Evolutionary conservation across 1,140 invertebrate species (phyloP), one percentile per base, ranked within the genome.

Genomic region (Ruditapes philippinarum): DNA sequence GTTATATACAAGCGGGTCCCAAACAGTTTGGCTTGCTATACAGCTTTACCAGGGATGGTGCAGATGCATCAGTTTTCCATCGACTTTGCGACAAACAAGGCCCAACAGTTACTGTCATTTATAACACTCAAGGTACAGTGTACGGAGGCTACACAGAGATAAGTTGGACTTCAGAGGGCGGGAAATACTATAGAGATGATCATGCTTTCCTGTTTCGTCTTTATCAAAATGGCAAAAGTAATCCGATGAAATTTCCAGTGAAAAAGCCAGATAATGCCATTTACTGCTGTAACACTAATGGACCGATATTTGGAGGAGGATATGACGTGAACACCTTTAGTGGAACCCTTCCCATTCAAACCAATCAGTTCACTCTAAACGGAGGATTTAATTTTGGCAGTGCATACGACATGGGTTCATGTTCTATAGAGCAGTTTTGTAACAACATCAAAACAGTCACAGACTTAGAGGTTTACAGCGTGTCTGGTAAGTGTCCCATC

Each of bases 51-150:
- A 60, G 54, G 42, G 88, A 92, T 60, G 91, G 91, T 0, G 89
- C 83, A 51, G 60, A 31, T 49, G 33, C 85, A 19, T 17, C 31
- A 31, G 84, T 31, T n/a, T 92, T 92, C 81, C 91, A 92, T 68
- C 42, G 78, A 49, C 68, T 74, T 14, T 92, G 92, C 84, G 85
- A 92, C 62, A 81, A 87, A n/a, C 60, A 90, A 68, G 91, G 91
- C 7, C 88, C 91, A 28, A 92, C 92, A 31, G 68, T 92, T 22
- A 91, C 91, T 9, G 81, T 92, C 4, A 51, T 88, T 49, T 89
- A 91, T 62, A 90, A 90, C 60, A 90, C 83, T 14, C 62, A 88
- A 33, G 82, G 88, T 0, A 89, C 70, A 54, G 80, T 90, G 17
- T 92, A 81, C 73, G 92, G 91, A 42, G 92, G 91, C 0, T 92